These are phyloP conservation scores for Harpagus bidentatus DNA, from an alignment of 2,113 vertebrate genomes.

Conservation along the genomic window DNA sequence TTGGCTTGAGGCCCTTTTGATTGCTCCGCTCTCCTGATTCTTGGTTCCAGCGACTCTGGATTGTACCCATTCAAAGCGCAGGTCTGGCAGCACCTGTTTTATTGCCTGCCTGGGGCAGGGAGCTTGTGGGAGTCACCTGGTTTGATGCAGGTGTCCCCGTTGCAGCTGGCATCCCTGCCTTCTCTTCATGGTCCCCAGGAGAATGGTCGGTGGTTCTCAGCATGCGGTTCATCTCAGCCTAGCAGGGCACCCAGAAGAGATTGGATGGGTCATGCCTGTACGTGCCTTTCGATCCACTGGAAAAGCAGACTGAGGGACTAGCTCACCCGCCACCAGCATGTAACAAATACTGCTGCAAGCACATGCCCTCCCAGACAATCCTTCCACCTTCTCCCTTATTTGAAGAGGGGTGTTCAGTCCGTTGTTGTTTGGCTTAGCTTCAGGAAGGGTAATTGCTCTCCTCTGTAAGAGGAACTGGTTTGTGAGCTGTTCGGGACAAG, in stretches of 20 bases:
- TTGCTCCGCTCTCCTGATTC: accelerated
- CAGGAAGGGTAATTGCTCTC: neutral
- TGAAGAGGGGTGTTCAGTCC: accelerated
- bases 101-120: neutral
- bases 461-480: neutral
- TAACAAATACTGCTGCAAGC: neutral
- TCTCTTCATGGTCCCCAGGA: neutral
- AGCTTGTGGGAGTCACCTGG: neutral
- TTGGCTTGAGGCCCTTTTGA: neutral
- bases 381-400: neutral
- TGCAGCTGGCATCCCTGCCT: neutral
- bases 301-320: neutral
- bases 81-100: neutral
- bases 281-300: neutral
- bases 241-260: neutral
- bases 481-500: neutral
- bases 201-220: neutral
- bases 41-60: accelerated
- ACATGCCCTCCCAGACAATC: neutral
- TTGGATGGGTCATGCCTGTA: accelerated
- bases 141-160: neutral
- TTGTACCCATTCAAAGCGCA: accelerated
- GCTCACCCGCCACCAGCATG: neutral
- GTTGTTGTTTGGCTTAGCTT: neutral
- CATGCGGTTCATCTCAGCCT: accelerated